Base-by-base conservation (phyloP, 2,888 invertebrate genomes). In the Acronicta leporina region DNA sequence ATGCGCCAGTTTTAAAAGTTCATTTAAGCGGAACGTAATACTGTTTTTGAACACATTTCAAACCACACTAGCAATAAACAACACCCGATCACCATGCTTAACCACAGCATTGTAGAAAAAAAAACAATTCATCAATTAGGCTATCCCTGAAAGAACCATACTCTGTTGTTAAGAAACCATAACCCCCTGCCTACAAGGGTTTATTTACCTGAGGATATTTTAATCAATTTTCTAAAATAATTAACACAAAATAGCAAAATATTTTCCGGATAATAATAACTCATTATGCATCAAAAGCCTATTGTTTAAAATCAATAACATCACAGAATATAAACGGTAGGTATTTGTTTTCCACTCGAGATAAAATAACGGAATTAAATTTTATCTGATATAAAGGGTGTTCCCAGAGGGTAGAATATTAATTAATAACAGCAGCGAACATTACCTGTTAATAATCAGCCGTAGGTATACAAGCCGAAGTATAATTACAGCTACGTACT, bases 331-430 rank as follows among this genome's bases (percentile, higher is more conserved):
- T n/a, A 55, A 50, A 51, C 20, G 27, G n/a, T 35, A 16, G 2
- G 27, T 45, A 54, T 57, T 73, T 56, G 25, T 46, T 68, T 57
- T 67, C 44, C 30, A 38, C 27, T 50, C 5, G 27, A 40, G 46
- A 38, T 38, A 9, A 61, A 51, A 57, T 72, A 73, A 64, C 49
- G 43, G 35, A 43, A 60, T 64, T 30, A 33, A 51, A 60, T 59
- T 47, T 54, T 55, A 45, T 54, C 38, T 52, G n/a, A 38, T 51
- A 38, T 52, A 43, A 68, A 49, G 38, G 42, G 51, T 66, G 43
- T 43, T 61, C 16, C 46, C 57, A 49, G 41, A 59, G 59, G 47
- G 43, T 25, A 47, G 20, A 54, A 61, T 70, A 46, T 56, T 59
- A 43, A 62, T 72, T 46, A 60, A 43, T 51, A 42, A 44, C 25